A percentile compares a stretch with the other conserved stretches of the same genome.
Evolutionary conservation across 2,888 invertebrate genomes (phyloP).

Genomic region (Drosophila infuscata): DNA sequence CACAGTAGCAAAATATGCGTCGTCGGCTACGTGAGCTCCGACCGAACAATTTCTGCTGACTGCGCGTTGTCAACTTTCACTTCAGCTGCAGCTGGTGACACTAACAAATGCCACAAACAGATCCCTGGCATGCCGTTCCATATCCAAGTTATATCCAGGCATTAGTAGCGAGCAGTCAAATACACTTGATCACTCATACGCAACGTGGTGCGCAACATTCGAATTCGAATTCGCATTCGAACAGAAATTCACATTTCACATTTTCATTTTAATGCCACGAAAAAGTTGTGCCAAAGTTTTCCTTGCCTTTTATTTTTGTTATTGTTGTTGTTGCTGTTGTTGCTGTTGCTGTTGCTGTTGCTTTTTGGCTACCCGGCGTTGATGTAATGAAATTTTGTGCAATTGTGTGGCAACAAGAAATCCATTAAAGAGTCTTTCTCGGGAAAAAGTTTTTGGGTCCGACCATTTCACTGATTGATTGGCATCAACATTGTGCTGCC

Average conservation of each 20-base stretch:
- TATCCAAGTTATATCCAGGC: constrained; percentile 32
- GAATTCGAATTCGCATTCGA: constrained; percentile 32
- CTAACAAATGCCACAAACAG: constrained; percentile 1
- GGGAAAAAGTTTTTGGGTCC: constrained; percentile 63
- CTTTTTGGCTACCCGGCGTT: constrained; percentile 53
- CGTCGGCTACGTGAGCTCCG: constrained; percentile 65
- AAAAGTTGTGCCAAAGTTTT: constrained; percentile 65
- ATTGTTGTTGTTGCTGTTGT: neutral
- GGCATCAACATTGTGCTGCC: constrained; percentile 68
- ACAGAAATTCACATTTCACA: constrained; percentile 41
- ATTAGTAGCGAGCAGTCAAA: constrained; percentile 77
- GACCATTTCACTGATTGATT: constrained; percentile 78
- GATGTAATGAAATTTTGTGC: constrained; percentile 76
- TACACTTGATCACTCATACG: constrained; percentile 75
- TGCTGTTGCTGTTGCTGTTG: constrained; percentile 18
- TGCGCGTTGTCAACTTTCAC: constrained; percentile 77
- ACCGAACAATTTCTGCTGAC: constrained; percentile 72
- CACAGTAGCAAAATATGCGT: constrained; percentile 43
- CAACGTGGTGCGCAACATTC: constrained; percentile 51
- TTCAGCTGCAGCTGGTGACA: constrained; percentile 75
- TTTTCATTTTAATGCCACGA: constrained; percentile 58
- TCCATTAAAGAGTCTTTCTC: constrained; percentile 75
- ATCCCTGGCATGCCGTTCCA: constrained; percentile 9
- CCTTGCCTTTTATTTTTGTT: constrained; percentile 17
- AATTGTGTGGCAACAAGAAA: constrained; percentile 71